Evolutionary conservation across 2,797 vertebrate species (phyloP).

Genomic region (Macropus fuliginosus): DNA sequence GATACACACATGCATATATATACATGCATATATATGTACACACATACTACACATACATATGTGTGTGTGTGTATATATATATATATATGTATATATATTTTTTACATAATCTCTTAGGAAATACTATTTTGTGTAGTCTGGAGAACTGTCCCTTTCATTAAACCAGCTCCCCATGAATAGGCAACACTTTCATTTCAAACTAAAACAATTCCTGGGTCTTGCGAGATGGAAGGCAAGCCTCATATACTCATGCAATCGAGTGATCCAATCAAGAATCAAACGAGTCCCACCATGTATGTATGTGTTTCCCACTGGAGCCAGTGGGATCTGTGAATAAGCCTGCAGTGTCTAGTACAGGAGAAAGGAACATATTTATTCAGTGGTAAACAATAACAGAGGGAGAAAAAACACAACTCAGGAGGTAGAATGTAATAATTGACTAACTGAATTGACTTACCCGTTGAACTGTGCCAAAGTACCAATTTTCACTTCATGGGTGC

Average conservation of each 20-base stretch:
- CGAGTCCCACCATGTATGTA: neutral
- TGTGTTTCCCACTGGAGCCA: neutral
- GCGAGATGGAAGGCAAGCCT: neutral
- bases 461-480: neutral
- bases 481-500: neutral
- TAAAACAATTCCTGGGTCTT: neutral
- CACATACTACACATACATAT: too few species aligned
- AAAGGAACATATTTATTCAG: neutral
- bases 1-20: too few species aligned
- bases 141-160: neutral
- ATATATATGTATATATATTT: too few species aligned
- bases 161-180: neutral
- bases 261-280: neutral
- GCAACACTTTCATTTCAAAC: constrained; percentile 54
- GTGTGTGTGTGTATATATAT: too few species aligned
- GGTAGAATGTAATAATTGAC: neutral
- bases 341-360: neutral
- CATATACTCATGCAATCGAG: neutral
- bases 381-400: constrained; percentile 15
- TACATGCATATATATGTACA: too few species aligned
- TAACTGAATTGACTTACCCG: neutral
- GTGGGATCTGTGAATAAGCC: neutral
- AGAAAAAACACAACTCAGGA: neutral
- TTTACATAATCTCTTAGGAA: neutral
- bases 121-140: neutral